Conservation (phyloP, 1,140 invertebrate species). For the Cherax destructor region DNA sequence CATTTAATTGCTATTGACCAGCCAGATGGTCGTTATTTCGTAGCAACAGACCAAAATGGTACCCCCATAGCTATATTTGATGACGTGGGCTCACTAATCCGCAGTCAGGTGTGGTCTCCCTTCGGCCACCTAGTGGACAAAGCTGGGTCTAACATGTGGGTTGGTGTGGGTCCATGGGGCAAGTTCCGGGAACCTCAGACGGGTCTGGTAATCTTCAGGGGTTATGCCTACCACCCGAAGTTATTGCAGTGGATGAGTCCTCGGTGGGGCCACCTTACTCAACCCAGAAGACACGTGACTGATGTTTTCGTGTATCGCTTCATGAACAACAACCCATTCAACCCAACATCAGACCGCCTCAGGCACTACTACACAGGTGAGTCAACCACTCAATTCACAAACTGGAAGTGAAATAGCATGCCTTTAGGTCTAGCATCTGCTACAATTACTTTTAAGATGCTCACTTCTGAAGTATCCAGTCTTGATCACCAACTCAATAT, state of each 20-base stretch:
- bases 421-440: no score
- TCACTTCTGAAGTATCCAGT: no score
- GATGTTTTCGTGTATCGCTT: slow-evolving; percentile 82
- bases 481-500: no score
- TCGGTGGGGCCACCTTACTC: slow-evolving; percentile 89
- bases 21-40: slow-evolving; percentile 89
- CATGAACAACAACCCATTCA: slow-evolving; percentile 94
- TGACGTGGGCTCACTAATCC: slow-evolving; percentile 90
- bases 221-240: slow-evolving; percentile 86
- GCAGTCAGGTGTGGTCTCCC: slow-evolving; percentile 93
- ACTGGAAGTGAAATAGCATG: no score
- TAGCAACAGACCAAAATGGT: slow-evolving; percentile 94
- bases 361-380: slow-evolving; percentile 64
- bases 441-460: no score
- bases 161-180: slow-evolving; percentile 89
- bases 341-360: slow-evolving; percentile 74
- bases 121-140: slow-evolving; percentile 92
- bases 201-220: slow-evolving; percentile 80
- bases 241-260: slow-evolving; percentile 97
- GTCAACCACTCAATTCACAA: neutral
- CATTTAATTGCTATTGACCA: slow-evolving; percentile 83
- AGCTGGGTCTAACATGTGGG: slow-evolving; percentile 93
- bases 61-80: slow-evolving; percentile 94
- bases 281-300: slow-evolving; percentile 65
- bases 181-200: slow-evolving; percentile 85